Evolutionary conservation across 2,797 vertebrate genomes (phyloP).

Genomic region (Tapirus indicus): DNA sequence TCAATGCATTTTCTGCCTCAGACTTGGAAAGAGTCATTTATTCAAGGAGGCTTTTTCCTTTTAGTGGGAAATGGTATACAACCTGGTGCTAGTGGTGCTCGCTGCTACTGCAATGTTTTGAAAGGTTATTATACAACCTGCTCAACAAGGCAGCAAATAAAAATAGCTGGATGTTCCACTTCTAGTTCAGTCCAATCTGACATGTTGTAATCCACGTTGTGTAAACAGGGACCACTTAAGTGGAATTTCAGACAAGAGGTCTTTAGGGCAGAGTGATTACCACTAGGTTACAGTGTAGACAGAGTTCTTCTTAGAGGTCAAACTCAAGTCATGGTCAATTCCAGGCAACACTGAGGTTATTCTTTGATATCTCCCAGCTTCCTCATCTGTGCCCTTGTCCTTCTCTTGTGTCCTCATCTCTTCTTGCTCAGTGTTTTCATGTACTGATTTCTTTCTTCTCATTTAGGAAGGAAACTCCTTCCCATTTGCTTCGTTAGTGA

Average conservation of each 20-base stretch:
- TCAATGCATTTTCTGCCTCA: background rate
- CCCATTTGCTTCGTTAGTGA: background rate
- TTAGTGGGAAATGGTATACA: background rate
- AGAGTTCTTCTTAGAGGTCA: background rate
- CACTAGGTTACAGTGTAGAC: background rate
- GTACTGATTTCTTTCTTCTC: background rate
- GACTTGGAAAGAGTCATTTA: background rate
- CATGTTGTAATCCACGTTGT: background rate
- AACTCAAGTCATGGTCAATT: background rate
- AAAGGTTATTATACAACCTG: background rate
- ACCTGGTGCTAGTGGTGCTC: background rate
- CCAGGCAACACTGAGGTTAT: background rate
- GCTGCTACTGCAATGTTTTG: background rate
- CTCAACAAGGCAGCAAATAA: conserved; percentile 5
- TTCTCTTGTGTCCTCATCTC: background rate
- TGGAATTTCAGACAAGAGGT: background rate
- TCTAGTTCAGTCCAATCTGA: conserved; percentile 29
- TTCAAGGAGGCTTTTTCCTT: background rate
- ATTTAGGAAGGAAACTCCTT: background rate
- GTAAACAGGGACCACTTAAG: background rate
- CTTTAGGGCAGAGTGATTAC: background rate
- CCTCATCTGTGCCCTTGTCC: background rate
- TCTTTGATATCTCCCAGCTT: background rate
- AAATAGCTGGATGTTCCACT: conserved; percentile 3
- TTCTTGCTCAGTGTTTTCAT: background rate